These are phyloP conservation scores for Orientallactaga sibirica DNA, from an alignment of 2,797 vertebrate genomes.

Conservation along the genomic window DNA sequence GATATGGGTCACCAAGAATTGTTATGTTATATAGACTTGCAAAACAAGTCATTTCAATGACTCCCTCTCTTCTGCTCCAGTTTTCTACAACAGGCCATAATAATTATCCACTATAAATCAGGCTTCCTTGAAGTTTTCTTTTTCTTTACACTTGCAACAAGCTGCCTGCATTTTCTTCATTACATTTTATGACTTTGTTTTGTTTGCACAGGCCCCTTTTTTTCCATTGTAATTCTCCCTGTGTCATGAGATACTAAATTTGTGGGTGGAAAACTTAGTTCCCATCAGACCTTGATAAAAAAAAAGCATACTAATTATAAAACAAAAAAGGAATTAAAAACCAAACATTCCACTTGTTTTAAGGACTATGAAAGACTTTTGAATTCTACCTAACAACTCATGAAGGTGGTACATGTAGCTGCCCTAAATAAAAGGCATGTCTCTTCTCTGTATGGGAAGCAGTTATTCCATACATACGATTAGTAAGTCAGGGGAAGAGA, in stretches of 20 bases:
- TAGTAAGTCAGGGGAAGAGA: background rate
- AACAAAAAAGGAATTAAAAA: conserved; percentile 53
- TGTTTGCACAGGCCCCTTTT: conserved; percentile 61
- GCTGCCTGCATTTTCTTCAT: conserved; percentile 47
- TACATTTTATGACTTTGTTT: conserved; percentile 81
- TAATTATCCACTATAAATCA: conserved; percentile 77
- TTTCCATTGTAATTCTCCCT: conserved; percentile 75
- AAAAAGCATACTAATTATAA: conserved; percentile 77
- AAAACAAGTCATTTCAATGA: conserved; percentile 75
- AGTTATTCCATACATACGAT: background rate
- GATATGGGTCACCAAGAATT: conserved; percentile 21
- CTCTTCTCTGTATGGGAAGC: background rate
- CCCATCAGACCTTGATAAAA: conserved; percentile 80
- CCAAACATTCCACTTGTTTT: conserved; percentile 57
- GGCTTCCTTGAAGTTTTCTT: conserved; percentile 66
- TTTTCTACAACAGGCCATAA: conserved; percentile 79
- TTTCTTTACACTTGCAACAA: conserved; percentile 64
- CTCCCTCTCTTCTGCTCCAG: conserved; percentile 24
- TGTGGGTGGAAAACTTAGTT: conserved; percentile 74
- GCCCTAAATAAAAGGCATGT: background rate
- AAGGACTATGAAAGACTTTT: conserved; percentile 51
- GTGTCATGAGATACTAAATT: conserved; percentile 76
- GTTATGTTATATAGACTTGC: conserved; percentile 71
- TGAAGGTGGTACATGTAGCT: conserved; percentile 59
- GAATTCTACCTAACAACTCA: conserved; percentile 71